Evolutionary conservation across 2,113 vertebrate species (phyloP).

Genomic region (Plecturocebus donacophilus): DNA sequence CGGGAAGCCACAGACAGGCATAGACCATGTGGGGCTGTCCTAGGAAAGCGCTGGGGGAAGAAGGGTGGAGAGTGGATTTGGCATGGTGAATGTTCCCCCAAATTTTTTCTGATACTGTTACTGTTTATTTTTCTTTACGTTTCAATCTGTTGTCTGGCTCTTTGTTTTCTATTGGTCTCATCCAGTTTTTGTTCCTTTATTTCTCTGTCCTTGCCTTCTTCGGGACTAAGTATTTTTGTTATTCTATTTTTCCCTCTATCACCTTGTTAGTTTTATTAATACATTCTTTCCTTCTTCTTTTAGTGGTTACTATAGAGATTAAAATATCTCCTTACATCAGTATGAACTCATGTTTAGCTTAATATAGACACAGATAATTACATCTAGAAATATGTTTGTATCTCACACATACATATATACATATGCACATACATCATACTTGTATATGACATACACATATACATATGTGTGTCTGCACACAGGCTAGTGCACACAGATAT

Average conservation of each 20-base stretch:
- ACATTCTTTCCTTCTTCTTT: not conserved
- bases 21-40: accelerated
- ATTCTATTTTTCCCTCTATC: not conserved
- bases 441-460: no score
- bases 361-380: no score
- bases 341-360: not conserved
- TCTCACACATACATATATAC: no score
- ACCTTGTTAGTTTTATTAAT: not conserved
- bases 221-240: not conserved
- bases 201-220: not conserved
- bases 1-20: not conserved
- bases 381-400: no score
- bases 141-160: not conserved
- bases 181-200: not conserved
- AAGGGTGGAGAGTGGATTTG: not conserved
- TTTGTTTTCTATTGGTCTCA: not conserved
- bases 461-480: no score
- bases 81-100: not conserved
- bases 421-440: no score
- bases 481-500: no score
- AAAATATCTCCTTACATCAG: not conserved
- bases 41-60: not conserved
- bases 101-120: not conserved
- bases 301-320: not conserved
- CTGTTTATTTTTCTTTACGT: not conserved